Base-by-base conservation (phyloP, 2,113 vertebrate genomes). In the Syrrhaptes paradoxus region DNA sequence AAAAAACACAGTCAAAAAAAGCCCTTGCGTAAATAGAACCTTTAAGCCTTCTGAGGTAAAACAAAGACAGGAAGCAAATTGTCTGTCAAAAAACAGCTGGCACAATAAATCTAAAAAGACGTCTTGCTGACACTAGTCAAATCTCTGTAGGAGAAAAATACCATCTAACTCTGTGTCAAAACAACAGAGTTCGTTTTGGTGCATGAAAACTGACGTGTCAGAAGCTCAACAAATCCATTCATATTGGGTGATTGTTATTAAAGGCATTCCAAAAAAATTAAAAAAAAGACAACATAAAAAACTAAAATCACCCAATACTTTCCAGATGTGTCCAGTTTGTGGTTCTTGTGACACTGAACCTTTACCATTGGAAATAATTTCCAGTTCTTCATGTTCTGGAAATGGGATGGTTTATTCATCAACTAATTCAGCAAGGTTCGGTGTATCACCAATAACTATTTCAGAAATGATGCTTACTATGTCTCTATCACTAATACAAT, bases 41-140 rank as follows among this genome's bases (percentile, higher is more conserved):
- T 77, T 89, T 85, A 92, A 95, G 87, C 32, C 28, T 94, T 92
- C 49, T 77, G 55, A 79, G 32, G 26, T 84, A 74, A 85, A 91
- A 87, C 9, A 87, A 91, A 94, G 43, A 59, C 55, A 79, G 12
- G 21, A 28, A 94, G n/a, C 4, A 94, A 95, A 89, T 81, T 66
- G 16, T 73, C 46, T 84, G 71, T 89, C 61, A 81, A 81, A 67
- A 79, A 96, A 34, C 41, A 70, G 41, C 62, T 93, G 71, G 54
- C 77, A 61, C 8, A 57, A 49, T 89, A 85, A 67, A 87, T 85
- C 43, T 49, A 17, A 77, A 83, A 77, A 70, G 38, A 74, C 79
- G 34, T 65, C 55, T 81, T 6, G 2, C 10, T 54, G 38, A 65
- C 45, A 68, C 22, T 67, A 66, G 20, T 71, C 20, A 72, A 19